Evolutionary conservation across 1,140 invertebrate species (phyloP).

Genomic region (Drosophila obscura): DNA sequence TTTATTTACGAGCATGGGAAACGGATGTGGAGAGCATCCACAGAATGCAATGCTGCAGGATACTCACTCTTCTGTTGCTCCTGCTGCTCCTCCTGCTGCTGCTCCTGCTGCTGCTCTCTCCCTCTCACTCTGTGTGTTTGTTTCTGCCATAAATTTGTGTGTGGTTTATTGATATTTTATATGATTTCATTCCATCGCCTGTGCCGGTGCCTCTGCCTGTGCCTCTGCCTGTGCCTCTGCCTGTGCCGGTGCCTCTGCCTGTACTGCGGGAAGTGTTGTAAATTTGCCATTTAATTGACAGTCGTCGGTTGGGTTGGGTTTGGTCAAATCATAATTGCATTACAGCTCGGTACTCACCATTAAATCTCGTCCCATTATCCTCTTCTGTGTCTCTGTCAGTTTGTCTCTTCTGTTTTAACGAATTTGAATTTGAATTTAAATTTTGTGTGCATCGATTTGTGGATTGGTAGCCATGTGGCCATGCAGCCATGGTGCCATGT

Average conservation of each 20-base stretch:
- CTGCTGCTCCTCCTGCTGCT: no score
- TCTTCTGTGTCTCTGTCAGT: no score
- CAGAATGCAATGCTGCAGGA: no score
- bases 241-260: background rate
- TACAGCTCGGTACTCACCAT: conserved; percentile 15
- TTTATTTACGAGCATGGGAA: conserved; percentile 37
- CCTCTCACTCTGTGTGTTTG: conserved; percentile 20
- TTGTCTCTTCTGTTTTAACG: conserved; percentile 18
- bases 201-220: background rate
- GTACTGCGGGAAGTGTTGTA: conserved; percentile 44
- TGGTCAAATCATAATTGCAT: conserved; percentile 11
- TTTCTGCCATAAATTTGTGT: conserved; percentile 55
- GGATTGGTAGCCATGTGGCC: background rate
- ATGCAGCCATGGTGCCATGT: background rate
- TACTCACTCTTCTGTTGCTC: no score
- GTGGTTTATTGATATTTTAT: conserved; percentile 53
- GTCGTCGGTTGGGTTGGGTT: background rate
- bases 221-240: background rate
- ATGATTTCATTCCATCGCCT: conserved; percentile 44
- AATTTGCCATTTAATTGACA: conserved; percentile 61
- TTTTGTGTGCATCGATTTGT: conserved; percentile 35
- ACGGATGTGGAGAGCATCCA: no score
- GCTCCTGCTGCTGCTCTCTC: background rate
- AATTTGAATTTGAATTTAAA: conserved; percentile 43
- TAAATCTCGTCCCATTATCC: conserved; percentile 7